Conservation (phyloP, 2,888 invertebrate species). For the Folsomia candida region DNA sequence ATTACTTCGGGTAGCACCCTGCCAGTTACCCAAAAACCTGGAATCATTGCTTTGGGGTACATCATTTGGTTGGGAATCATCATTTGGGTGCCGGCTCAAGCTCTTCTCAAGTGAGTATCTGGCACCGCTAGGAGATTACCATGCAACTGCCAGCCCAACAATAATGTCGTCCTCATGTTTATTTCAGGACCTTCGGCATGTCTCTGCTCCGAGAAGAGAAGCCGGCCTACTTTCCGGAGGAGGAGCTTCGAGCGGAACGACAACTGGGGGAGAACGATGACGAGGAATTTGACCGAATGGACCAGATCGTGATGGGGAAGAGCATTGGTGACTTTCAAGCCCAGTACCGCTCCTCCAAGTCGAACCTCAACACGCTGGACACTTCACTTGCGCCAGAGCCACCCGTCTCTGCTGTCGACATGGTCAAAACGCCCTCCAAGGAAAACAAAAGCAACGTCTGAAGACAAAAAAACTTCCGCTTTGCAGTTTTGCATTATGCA, state of each 20-base stretch:
- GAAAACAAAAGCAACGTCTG: too few species aligned
- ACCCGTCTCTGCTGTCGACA: too few species aligned
- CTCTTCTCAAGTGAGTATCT: slow-evolving; percentile 17
- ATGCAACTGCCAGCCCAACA: too few species aligned
- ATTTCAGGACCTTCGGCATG: slow-evolving; percentile 7
- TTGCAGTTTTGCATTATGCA: too few species aligned
- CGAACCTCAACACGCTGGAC: background rate
- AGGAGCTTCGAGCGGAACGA: slow-evolving; percentile 21
- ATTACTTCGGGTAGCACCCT: background rate
- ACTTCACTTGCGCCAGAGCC: background rate
- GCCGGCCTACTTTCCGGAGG: slow-evolving; percentile 31
- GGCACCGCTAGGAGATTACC: background rate
- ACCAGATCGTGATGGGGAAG: slow-evolving; percentile 25
- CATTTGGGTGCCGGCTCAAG: slow-evolving; percentile 22
- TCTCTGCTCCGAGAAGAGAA: slow-evolving; percentile 7
- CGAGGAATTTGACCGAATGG: slow-evolving; percentile 18
- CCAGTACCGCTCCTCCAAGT: background rate
- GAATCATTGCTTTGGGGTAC: slow-evolving; percentile 9
- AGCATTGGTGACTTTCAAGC: slow-evolving; percentile 13
- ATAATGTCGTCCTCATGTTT: background rate
- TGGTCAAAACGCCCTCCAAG: too few species aligned
- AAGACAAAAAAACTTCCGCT: too few species aligned
- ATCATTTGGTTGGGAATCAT: background rate
- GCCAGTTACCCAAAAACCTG: background rate
- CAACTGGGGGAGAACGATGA: slow-evolving; percentile 24